phyloP scores from a whole-genome alignment of 2,888 invertebrate genomes.

The Drosophila mimetica region DNA sequence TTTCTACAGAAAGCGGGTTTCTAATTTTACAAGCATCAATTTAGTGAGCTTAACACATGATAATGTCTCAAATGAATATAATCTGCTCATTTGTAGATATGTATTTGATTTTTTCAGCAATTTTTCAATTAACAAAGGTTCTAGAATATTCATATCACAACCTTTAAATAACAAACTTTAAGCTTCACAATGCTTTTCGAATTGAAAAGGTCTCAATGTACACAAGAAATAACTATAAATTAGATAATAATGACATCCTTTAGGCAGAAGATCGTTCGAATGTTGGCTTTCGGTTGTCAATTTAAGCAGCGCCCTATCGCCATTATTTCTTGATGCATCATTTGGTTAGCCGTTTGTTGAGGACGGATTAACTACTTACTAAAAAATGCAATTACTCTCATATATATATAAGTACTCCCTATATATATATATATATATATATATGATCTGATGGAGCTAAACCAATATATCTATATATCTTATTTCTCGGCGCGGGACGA shows the following conservation, averaged over 20 bases:
- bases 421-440: conserved; percentile 17
- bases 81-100: conserved; percentile 22
- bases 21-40: background rate
- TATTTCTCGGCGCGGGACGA: conserved; percentile 26
- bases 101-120: conserved; percentile 34
- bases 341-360: conserved; percentile 38
- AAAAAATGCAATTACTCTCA: conserved; percentile 47
- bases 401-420: conserved; percentile 16
- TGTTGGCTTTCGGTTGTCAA: background rate
- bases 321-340: conserved; percentile 4
- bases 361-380: conserved; percentile 52
- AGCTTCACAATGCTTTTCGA: background rate
- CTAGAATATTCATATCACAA: conserved; percentile 20
- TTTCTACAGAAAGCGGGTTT: background rate
- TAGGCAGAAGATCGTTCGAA: background rate
- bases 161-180: conserved; percentile 27
- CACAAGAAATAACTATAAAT: background rate
- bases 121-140: conserved; percentile 11
- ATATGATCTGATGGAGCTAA: conserved; percentile 28
- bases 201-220: background rate
- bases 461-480: conserved; percentile 19
- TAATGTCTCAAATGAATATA: background rate
- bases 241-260: too few species aligned
- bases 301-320: conserved; percentile 26
- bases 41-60: conserved; percentile 2